A percentile compares a stretch with the other conserved stretches of the same genome.
These are phyloP conservation scores for Falco rusticolus DNA, from an alignment of 2,797 vertebrate species.

Conservation along the genomic window DNA sequence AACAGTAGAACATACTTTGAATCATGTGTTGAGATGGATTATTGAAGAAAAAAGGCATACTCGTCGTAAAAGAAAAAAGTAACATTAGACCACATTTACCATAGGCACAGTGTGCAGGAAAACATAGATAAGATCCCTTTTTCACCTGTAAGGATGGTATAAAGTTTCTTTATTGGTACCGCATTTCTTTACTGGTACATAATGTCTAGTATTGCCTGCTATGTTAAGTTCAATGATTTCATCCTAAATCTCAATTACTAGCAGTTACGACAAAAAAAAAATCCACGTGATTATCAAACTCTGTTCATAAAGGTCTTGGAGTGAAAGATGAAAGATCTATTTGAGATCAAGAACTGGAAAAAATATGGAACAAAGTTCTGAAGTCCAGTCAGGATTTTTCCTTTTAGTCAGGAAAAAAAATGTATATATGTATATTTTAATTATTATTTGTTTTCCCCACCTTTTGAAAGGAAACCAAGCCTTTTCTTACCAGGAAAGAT, in stretches of 20 bases:
- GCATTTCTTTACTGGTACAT: background rate
- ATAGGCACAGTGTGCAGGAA: background rate
- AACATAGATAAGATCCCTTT: background rate
- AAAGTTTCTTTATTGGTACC: background rate
- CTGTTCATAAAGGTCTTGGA: background rate
- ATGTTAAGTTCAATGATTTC: background rate
- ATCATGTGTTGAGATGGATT: background rate
- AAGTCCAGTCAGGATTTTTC: background rate
- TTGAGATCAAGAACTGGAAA: background rate
- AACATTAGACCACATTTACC: background rate
- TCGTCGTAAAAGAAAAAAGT: background rate
- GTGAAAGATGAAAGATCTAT: background rate
- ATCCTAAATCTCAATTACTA: background rate
- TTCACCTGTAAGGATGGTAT: background rate
- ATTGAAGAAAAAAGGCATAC: background rate
- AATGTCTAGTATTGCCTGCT: background rate
- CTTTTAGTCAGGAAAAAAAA: background rate
- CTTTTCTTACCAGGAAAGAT: background rate
- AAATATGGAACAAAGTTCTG: background rate
- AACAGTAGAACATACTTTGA: background rate
- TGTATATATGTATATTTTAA: no score
- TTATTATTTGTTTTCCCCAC: background rate
- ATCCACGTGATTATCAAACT: background rate
- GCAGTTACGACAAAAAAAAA: background rate
- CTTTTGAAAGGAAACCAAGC: background rate